phyloP scores from a whole-genome alignment of 2,113 vertebrate genomes.

The Rhagologus leucostigma region DNA sequence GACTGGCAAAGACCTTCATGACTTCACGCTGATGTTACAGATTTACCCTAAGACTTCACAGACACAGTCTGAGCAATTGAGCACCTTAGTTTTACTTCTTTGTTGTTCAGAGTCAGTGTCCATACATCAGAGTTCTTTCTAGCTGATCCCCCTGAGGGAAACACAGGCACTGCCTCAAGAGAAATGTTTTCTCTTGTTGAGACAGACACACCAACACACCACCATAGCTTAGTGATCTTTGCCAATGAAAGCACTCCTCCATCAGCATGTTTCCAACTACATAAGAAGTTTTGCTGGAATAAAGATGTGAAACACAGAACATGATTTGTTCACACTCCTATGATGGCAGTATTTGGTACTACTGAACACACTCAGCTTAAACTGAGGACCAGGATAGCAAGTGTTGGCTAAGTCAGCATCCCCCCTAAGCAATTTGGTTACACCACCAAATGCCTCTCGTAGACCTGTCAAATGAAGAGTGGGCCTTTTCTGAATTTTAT shows the following conservation, averaged over 20 bases:
- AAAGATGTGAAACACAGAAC: neutral
- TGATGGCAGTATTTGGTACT: neutral
- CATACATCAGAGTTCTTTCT: neutral
- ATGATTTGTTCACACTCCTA: neutral
- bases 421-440: neutral
- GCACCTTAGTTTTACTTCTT: neutral
- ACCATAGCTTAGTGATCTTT: neutral
- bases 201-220: neutral
- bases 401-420: neutral
- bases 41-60: neutral
- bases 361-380: neutral
- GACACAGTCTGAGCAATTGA: neutral
- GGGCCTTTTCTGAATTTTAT: neutral
- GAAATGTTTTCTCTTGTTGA: neutral
- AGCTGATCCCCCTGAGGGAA: neutral
- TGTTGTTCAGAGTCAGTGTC: neutral
- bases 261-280: neutral
- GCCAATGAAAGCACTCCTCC: neutral
- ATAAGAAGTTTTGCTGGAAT: neutral
- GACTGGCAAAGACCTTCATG: neutral
- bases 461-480: neutral
- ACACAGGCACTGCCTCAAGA: neutral
- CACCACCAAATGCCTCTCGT: neutral
- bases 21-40: neutral
- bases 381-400: neutral